Percentiles rank a stretch among this genome's conserved stretches.
Evolutionary conservation across 2,797 vertebrate species (phyloP).

Genomic region (Telmatherina bonti): DNA sequence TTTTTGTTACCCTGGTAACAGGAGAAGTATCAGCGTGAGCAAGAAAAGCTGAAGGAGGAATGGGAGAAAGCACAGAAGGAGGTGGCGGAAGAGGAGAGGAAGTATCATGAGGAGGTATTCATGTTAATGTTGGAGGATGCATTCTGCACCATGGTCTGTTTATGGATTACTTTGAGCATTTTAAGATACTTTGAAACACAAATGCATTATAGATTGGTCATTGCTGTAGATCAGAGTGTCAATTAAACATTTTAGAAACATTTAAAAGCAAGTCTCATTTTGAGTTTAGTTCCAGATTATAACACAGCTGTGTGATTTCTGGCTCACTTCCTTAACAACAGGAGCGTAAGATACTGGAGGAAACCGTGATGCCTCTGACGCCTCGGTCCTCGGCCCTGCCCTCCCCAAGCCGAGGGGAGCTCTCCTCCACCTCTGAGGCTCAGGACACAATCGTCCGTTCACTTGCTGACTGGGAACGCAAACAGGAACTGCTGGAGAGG

Average conservation of each 20-base stretch:
- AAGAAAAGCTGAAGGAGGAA: constrained; percentile 95
- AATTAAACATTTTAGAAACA: background rate
- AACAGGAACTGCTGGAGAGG: constrained; percentile 77
- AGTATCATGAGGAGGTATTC: constrained; percentile 95
- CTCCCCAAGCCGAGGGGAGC: constrained; percentile 85
- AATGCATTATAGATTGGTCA: background rate
- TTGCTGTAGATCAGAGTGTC: background rate
- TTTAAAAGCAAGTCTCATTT: too few species aligned
- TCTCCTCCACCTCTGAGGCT: constrained; percentile 69
- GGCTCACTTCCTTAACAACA: constrained; percentile 55
- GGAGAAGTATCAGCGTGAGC: constrained; percentile 94
- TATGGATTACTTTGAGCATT: background rate
- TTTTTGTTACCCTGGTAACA: constrained; percentile 79
- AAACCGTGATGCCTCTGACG: constrained; percentile 91
- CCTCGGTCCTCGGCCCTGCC: constrained; percentile 74
- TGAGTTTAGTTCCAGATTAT: background rate
- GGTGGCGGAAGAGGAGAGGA: constrained; percentile 94
- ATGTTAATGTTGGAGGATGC: background rate
- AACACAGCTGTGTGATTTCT: background rate
- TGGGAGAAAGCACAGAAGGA: constrained; percentile 98
- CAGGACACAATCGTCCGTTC: constrained; percentile 82
- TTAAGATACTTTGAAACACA: background rate
- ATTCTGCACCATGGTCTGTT: background rate
- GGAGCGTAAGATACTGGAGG: constrained; percentile 95
- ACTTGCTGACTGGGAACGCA: constrained; percentile 78